Percentiles rank a stretch among this genome's conserved stretches.
These are phyloP conservation scores for Acanthaster planci DNA, from an alignment of 35 echinoderm and acorn worm species.

Conservation along the genomic window DNA sequence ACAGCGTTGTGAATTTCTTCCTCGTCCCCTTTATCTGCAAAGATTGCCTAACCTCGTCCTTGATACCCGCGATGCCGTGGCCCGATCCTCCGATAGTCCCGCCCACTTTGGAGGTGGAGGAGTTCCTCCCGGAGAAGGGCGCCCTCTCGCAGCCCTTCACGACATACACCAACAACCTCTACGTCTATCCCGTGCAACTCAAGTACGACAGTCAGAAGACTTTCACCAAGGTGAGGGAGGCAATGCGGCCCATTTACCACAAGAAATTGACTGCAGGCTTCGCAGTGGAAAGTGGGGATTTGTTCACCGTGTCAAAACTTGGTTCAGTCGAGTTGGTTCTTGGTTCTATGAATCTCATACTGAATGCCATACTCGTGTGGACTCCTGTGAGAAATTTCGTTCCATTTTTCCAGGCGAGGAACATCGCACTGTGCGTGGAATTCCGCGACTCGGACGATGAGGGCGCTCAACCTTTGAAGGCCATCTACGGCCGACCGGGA, in stretches of 20 bases:
- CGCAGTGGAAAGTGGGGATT: no score
- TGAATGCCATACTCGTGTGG: not conserved
- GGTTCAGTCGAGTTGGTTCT: no score
- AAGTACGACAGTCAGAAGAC: constrained; percentile 96
- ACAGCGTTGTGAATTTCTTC: not conserved
- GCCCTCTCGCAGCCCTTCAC: constrained; percentile 69
- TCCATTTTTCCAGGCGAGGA: constrained; percentile 72
- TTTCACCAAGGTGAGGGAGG: constrained; percentile 83
- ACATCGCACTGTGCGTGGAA: constrained; percentile 81
- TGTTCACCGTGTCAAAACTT: no score
- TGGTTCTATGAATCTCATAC: no score
- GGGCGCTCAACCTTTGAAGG: constrained; percentile 70
- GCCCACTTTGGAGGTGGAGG: constrained; percentile 82
- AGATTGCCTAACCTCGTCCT: constrained; percentile 91
- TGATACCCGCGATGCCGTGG: constrained; percentile 93
- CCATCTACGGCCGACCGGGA: constrained; percentile 85
- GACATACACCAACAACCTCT: constrained; percentile 86
- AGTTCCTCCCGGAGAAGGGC: constrained; percentile 70
- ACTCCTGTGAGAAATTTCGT: not conserved
- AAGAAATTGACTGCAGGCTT: no score
- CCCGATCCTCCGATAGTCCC: constrained; percentile 61
- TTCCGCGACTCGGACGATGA: constrained; percentile 94
- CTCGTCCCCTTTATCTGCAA: not conserved
- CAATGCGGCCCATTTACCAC: no score
- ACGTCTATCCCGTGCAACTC: constrained; percentile 85